Conservation (phyloP, 1,140 invertebrate species). For the Elysia chlorotica region DNA sequence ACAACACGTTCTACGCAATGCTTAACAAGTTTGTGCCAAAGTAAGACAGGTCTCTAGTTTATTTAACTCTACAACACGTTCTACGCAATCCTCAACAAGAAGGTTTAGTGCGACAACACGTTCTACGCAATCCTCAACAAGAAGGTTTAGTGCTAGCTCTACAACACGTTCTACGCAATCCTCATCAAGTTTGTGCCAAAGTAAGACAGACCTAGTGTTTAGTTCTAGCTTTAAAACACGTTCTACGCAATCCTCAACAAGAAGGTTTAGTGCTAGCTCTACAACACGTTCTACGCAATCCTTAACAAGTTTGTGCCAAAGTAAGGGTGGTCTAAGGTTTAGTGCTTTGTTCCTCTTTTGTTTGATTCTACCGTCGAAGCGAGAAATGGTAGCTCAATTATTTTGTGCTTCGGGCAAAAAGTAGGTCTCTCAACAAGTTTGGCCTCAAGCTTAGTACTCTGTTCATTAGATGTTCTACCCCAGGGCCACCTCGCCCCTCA, state of each 20-base stretch:
- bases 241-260: no score
- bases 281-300: slow-evolving; percentile 93
- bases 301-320: slow-evolving; percentile 88
- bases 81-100: no score
- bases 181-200: no score
- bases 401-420: slow-evolving; percentile 96
- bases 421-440: slow-evolving; percentile 86
- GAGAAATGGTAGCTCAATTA: slow-evolving; percentile 82
- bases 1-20: slow-evolving; percentile 93
- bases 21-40: slow-evolving; percentile 88
- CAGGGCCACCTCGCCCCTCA: no score
- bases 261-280: slow-evolving; percentile 82
- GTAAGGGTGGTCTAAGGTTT: slow-evolving; percentile 75
- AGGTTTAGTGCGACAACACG: slow-evolving; percentile 87
- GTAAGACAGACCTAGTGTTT: no score
- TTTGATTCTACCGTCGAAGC: no score
- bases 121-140: slow-evolving; percentile 89
- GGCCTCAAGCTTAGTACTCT: slow-evolving; percentile 85
- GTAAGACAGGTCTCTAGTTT: slow-evolving; percentile 73
- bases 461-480: slow-evolving; percentile 85
- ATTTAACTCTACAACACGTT: slow-evolving; percentile 88
- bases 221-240: no score
- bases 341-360: slow-evolving; percentile 86
- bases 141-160: no score
- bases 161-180: no score